Evolutionary conservation across 2,113 vertebrate species (phyloP), one percentile per base, ranked within the genome.

Genomic region (Cynocephalus volans): DNA sequence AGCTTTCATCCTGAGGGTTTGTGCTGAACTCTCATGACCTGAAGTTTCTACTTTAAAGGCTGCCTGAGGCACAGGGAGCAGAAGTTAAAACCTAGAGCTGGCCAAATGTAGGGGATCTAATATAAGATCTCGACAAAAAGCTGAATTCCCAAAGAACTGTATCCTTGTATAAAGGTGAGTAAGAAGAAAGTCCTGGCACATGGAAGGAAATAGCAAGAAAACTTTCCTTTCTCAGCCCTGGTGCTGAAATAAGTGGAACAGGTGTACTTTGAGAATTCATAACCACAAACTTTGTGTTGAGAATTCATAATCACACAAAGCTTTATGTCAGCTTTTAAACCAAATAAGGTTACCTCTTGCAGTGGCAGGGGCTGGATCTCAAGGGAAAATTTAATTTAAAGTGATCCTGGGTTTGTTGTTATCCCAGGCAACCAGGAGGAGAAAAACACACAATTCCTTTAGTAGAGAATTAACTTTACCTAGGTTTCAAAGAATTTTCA

Each of bases 1-100:
- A n/a, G 18, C 45, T 96, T 95, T 96, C 45, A 96, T 89, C 23
- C 14, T n/a, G 15, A 80, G 67, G 9, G 5, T 73, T 50, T 77
- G 14, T 60, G n/a, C 28, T 88, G 41, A 62, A 65, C 45, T 79
- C 41, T 79, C 5, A 23, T 64, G 79, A 89, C 31, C n/a, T 56
- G 9, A 10, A 52, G 4, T 60, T 88, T 79, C 56, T 54, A 11
- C 24, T 60, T 73, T 23, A 83, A 82, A 86, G 52, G 9, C 45
- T 93, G 13, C 67, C 73, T 19, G 31, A 81, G 45, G n/a, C 48
- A n/a, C 6, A 80, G 48, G 88, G 24, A 62, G 4, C 33, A 85
- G 36, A 52, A 54, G 14, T 93, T 88, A 65, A 80, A 77, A 89
- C n/a, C 8, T 41, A 76, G 33, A 86, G 33, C 41, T 64, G 14